Evolutionary conservation across 2,113 vertebrate genomes (phyloP).

Genomic region (Cyrtonyx montezumae): DNA sequence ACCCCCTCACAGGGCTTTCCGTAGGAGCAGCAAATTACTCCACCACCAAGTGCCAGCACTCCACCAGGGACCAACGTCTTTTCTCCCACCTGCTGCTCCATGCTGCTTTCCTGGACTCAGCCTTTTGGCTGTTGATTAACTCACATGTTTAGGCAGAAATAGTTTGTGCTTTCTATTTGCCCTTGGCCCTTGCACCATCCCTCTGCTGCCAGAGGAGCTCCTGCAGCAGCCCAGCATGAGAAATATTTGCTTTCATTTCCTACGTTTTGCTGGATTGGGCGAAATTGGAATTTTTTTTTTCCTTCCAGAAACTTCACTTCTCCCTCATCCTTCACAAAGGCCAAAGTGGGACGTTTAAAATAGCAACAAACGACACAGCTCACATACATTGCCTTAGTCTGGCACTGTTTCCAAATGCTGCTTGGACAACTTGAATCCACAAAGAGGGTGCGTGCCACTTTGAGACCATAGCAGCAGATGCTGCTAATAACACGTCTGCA

Average conservation of each 20-base stretch:
- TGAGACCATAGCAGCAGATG: background rate
- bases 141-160: background rate
- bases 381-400: rapidly evolving
- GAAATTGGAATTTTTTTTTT: background rate
- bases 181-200: background rate
- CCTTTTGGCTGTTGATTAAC: background rate
- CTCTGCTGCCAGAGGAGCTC: rapidly evolving
- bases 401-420: background rate
- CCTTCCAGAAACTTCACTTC: background rate
- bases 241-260: background rate
- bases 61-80: rapidly evolving
- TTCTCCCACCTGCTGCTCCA: background rate
- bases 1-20: background rate
- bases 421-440: rapidly evolving
- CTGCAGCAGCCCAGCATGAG: rapidly evolving
- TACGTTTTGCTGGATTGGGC: background rate
- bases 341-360: background rate
- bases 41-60: background rate
- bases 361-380: background rate
- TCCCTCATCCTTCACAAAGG: background rate
- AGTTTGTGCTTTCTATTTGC: rapidly evolving
- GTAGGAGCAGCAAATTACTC: background rate
- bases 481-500: background rate
- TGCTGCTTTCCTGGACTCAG: rapidly evolving
- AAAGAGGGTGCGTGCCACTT: background rate